Conservation (phyloP, 2,113 vertebrate species). For the Uropsilus gracilis region DNA sequence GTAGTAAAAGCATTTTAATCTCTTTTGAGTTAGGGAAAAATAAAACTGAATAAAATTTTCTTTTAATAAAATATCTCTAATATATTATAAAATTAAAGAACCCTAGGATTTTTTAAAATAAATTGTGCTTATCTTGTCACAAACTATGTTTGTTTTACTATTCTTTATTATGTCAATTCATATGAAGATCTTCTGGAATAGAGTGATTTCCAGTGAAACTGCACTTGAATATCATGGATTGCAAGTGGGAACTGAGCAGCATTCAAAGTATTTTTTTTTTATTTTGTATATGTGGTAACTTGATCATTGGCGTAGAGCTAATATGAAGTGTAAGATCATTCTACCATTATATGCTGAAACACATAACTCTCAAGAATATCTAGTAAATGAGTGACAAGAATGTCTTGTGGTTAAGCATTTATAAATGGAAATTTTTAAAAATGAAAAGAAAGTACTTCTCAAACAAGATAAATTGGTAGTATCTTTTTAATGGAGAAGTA, state of each 20-base stretch:
- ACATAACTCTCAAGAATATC: neutral
- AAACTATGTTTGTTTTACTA: neutral
- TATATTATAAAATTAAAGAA: neutral
- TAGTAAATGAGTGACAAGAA: neutral
- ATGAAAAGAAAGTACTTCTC: neutral
- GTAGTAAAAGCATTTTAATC: neutral
- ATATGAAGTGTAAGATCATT: neutral
- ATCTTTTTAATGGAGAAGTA: neutral
- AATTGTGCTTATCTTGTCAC: neutral
- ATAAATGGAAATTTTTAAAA: neutral
- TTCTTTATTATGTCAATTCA: neutral
- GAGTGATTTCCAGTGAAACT: neutral
- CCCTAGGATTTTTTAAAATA: neutral
- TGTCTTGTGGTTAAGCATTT: neutral
- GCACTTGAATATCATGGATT: neutral
- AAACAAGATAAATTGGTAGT: neutral
- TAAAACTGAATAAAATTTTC: neutral
- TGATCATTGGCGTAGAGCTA: neutral
- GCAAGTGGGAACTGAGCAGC: neutral
- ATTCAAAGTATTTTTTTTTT: neutral
- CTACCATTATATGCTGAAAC: neutral
- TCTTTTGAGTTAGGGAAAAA: neutral
- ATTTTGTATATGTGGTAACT: neutral
- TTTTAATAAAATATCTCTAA: neutral
- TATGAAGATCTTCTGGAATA: neutral